Percentiles rank a stretch among this genome's conserved stretches.
Evolutionary conservation across 2,888 invertebrate species (phyloP).

Genomic region (Drosophila helvetica): DNA sequence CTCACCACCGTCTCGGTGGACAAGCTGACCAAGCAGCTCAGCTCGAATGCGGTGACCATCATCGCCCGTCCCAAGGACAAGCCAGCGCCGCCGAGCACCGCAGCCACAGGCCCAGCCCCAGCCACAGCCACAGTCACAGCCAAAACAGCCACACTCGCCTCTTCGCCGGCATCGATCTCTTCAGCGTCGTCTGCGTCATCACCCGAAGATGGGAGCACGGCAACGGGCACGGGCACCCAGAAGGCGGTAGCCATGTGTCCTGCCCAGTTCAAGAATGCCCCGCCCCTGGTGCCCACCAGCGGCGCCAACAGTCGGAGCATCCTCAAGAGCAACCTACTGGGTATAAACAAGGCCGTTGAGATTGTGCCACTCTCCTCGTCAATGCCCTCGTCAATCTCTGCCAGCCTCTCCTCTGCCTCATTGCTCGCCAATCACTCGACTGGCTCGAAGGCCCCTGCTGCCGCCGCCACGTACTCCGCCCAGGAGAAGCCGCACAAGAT

Average conservation of each 20-base stretch:
- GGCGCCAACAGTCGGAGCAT: conserved; percentile 81
- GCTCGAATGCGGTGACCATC: conserved; percentile 82
- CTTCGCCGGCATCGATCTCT: background rate
- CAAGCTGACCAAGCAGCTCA: conserved; percentile 81
- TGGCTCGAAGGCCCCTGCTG: conserved; percentile 7
- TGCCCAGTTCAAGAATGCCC: conserved; percentile 53
- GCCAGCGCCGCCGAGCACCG: conserved; percentile 13
- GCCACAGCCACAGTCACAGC: conserved; percentile 10
- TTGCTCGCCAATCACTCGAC: background rate
- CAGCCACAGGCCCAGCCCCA: conserved; percentile 24
- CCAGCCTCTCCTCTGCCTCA: background rate
- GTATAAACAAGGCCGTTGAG: conserved; percentile 79
- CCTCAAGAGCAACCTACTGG: conserved; percentile 81
- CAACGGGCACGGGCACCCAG: background rate
- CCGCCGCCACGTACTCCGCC: background rate
- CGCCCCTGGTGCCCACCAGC: conserved; percentile 43
- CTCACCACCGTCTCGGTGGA: conserved; percentile 78
- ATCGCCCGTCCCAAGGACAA: conserved; percentile 82
- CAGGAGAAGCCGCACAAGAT: conserved; percentile 81
- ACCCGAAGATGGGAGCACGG: conserved; percentile 12
- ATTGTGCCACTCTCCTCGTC: conserved; percentile 73
- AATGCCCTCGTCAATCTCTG: background rate
- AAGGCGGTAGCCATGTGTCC: background rate
- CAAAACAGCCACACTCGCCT: background rate
- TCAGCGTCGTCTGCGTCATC: conserved; percentile 31